Conservation (phyloP, 2,113 vertebrate species). For the Apodemus sylvaticus region DNA sequence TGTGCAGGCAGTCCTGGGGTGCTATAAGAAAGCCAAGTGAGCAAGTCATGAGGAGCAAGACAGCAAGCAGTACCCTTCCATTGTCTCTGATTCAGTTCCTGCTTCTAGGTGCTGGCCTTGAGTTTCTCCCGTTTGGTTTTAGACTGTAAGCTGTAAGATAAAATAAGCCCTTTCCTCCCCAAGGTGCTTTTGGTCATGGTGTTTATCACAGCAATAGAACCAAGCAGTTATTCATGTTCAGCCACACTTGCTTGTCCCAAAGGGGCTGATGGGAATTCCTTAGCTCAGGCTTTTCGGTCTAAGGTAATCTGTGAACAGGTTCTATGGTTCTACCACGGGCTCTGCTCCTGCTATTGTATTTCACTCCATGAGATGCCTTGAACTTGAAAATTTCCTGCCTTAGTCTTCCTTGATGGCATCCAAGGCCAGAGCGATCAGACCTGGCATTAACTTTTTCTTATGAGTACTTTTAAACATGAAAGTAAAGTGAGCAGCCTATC, state of each 20-base stretch:
- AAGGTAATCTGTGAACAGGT: not conserved
- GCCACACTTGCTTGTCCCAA: not conserved
- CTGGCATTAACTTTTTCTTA: slow-evolving; percentile 2
- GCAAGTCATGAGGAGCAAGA: not conserved
- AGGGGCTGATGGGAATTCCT: not conserved
- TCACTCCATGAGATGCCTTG: not conserved
- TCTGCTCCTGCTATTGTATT: not conserved
- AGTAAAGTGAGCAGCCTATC: not conserved
- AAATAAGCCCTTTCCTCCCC: not conserved
- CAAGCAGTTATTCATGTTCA: not conserved
- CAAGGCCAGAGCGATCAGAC: not conserved
- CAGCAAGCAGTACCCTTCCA: not conserved
- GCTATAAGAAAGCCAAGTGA: not conserved
- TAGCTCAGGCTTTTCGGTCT: not conserved
- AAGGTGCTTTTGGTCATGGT: not conserved
- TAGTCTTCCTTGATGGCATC: not conserved
- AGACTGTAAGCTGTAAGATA: not conserved
- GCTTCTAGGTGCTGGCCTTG: not conserved
- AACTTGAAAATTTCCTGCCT: not conserved
- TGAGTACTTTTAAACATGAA: slow-evolving; percentile 14
- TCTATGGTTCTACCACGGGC: not conserved
- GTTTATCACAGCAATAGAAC: not conserved
- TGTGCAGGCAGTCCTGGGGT: not conserved
- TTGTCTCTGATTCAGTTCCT: not conserved
- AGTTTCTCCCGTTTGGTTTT: not conserved